Evolutionary conservation across 2,888 invertebrate species (phyloP).

Genomic region (Hirtodrosophila confusa): DNA sequence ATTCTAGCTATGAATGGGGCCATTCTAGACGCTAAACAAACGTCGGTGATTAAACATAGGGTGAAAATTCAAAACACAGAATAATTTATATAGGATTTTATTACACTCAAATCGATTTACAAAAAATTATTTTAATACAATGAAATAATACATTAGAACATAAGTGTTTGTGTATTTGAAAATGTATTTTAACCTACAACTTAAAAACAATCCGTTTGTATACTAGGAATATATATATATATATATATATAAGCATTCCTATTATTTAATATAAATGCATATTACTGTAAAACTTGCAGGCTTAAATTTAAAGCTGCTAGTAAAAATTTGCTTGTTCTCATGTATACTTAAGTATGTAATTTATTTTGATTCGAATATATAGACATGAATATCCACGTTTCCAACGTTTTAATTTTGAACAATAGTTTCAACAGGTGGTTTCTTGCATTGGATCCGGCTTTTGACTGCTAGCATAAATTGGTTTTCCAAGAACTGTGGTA

Average conservation of each 20-base stretch:
- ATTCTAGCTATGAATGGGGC: too few relatives aligned
- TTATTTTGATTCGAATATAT: conserved; percentile 67
- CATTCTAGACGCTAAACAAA: too few relatives aligned
- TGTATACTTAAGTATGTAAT: conserved; percentile 36
- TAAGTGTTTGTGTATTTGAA: conserved; percentile 51
- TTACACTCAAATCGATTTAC: conserved; percentile 70
- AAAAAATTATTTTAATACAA: conserved; percentile 59
- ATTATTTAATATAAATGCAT: conserved; percentile 67
- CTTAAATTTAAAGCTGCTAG: conserved; percentile 52
- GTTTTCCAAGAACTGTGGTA: conserved; percentile 20
- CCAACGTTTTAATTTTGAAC: conserved; percentile 33
- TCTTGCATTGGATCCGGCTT: conserved; percentile 81
- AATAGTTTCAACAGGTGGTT: conserved; percentile 81
- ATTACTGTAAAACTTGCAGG: conserved; percentile 61
- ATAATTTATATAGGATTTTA: conserved; percentile 45
- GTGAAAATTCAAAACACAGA: not conserved
- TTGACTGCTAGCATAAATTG: conserved; percentile 44
- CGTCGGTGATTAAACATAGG: too few relatives aligned
- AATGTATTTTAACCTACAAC: conserved; percentile 64
- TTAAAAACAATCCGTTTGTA: conserved; percentile 46
- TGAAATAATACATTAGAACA: conserved; percentile 67
- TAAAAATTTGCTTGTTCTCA: conserved; percentile 48
- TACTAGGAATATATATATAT: conserved; percentile 48
- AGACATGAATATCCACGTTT: conserved; percentile 42
- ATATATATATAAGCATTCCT: conserved; percentile 36